phyloP scores from a whole-genome alignment of 2,888 invertebrate species.

The Scaptomyza cyrtandrae region DNA sequence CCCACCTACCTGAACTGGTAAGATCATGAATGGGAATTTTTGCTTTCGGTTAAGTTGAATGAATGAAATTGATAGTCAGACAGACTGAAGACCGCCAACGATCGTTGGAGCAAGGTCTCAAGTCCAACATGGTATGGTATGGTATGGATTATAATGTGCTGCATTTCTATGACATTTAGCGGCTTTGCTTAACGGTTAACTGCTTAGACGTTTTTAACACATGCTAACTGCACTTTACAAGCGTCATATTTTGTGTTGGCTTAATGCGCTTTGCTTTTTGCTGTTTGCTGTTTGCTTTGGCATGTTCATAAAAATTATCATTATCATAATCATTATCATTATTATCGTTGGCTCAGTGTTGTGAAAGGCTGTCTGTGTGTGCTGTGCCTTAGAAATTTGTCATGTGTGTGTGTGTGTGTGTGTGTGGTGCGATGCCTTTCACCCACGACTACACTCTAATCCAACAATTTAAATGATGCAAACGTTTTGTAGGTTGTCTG shows the following conservation, averaged over 20 bases:
- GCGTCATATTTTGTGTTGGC: slow-evolving; percentile 54
- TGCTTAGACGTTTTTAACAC: slow-evolving; percentile 64
- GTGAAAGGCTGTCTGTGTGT: slow-evolving; percentile 55
- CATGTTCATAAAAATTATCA: slow-evolving; percentile 66
- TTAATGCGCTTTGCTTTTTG: slow-evolving; percentile 18
- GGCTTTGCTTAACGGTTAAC: slow-evolving; percentile 63
- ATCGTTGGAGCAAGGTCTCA: slow-evolving; percentile 16
- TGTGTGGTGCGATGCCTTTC: slow-evolving; percentile 50
- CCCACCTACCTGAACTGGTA: slow-evolving; percentile 4
- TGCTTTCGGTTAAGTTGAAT: slow-evolving; percentile 7
- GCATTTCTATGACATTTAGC: slow-evolving; percentile 69
- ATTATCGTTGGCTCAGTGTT: slow-evolving; percentile 41
- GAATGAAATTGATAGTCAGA: slow-evolving; percentile 23
- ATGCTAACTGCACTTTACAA: slow-evolving; percentile 72
- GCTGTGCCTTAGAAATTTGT: slow-evolving; percentile 40
- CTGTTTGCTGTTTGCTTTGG: slow-evolving; percentile 26
- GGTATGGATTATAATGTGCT: slow-evolving; percentile 26
- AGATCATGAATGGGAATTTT: slow-evolving; percentile 13
- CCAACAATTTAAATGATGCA: slow-evolving; percentile 8
- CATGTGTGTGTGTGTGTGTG: slow-evolving; percentile 17
- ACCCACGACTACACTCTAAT: slow-evolving; percentile 46
- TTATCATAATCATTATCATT: slow-evolving; percentile 64
- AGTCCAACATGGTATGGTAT: background rate
- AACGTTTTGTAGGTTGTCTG: slow-evolving; percentile 7
- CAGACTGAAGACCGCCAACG: background rate